Percentiles rank a stretch among this genome's conserved stretches.
Conservation (phyloP, 2,888 invertebrate species). For the Timema podura region DNA sequence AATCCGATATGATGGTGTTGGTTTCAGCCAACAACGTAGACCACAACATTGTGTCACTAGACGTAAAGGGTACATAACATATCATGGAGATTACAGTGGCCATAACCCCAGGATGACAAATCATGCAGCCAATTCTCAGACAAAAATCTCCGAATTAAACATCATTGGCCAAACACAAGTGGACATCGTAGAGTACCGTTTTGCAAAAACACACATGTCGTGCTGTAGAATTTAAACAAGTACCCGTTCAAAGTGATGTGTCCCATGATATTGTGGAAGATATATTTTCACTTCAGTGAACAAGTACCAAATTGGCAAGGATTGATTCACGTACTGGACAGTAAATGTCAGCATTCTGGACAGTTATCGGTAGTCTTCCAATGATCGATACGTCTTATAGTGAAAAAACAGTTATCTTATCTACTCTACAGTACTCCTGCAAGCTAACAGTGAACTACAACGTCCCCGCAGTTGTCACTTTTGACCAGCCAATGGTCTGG, state of each 20-base stretch:
- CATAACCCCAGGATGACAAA: not conserved
- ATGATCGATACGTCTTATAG: not conserved
- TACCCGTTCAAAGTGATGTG: not conserved
- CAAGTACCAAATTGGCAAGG: conserved; percentile 5
- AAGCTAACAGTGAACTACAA: conserved; percentile 4
- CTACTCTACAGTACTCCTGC: not conserved
- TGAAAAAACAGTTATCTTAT: not conserved
- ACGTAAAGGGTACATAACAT: not conserved
- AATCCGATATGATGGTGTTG: conserved; percentile 1
- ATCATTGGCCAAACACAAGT: conserved; percentile 1
- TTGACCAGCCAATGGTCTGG: not conserved
- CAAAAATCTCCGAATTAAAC: not conserved
- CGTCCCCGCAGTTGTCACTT: not conserved
- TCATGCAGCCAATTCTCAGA: not conserved
- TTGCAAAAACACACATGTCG: not conserved
- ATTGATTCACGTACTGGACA: not conserved
- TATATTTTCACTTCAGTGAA: not conserved
- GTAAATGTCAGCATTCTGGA: not conserved
- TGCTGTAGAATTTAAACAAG: not conserved
- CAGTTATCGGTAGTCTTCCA: not conserved
- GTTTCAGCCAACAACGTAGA: conserved; percentile 3
- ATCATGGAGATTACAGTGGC: not conserved
- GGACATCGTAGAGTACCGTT: not conserved
- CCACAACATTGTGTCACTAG: conserved; percentile 1
- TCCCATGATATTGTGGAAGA: not conserved